Percentiles rank a stretch among this genome's conserved stretches.
Evolutionary conservation across 2,113 vertebrate genomes (phyloP).

Genomic region (Dissostichus mawsoni): DNA sequence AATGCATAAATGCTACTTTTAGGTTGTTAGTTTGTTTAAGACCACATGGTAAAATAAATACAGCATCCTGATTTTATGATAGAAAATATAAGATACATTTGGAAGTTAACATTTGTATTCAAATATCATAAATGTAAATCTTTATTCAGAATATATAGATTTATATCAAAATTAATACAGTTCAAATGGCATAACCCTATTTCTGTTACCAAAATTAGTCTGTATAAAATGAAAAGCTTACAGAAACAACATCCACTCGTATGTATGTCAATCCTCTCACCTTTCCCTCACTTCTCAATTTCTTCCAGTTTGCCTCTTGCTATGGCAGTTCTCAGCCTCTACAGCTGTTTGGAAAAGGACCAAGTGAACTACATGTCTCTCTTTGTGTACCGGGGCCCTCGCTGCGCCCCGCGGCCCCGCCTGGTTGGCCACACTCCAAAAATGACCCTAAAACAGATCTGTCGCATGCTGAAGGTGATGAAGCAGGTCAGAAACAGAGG

Average conservation of each 20-base stretch:
- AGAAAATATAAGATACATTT: neutral
- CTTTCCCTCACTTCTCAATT: neutral
- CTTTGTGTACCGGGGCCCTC: constrained; percentile 72
- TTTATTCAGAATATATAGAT: neutral
- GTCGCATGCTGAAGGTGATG: constrained; percentile 80
- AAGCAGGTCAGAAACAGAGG: constrained; percentile 76
- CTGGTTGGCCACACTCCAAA: constrained; percentile 72
- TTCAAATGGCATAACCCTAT: neutral
- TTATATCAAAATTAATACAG: neutral
- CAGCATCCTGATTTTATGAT: neutral
- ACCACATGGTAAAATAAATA: neutral
- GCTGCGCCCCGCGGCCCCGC: constrained; percentile 68
- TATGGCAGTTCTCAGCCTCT: constrained; percentile 69
- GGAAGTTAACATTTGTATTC: neutral
- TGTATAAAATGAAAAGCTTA: neutral
- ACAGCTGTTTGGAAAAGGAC: constrained; percentile 67
- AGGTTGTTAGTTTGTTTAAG: neutral
- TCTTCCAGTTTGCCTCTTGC: constrained; percentile 82
- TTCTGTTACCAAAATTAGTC: neutral
- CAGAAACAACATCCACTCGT: neutral
- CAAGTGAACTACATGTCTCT: constrained; percentile 74
- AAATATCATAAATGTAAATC: neutral
- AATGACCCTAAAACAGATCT: constrained; percentile 85
- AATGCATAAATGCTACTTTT: neutral
- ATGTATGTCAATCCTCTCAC: neutral